Percentiles rank a stretch among this genome's conserved stretches.
phyloP scores from a whole-genome alignment of 23 tunicate species.

The Styela plicata region DNA sequence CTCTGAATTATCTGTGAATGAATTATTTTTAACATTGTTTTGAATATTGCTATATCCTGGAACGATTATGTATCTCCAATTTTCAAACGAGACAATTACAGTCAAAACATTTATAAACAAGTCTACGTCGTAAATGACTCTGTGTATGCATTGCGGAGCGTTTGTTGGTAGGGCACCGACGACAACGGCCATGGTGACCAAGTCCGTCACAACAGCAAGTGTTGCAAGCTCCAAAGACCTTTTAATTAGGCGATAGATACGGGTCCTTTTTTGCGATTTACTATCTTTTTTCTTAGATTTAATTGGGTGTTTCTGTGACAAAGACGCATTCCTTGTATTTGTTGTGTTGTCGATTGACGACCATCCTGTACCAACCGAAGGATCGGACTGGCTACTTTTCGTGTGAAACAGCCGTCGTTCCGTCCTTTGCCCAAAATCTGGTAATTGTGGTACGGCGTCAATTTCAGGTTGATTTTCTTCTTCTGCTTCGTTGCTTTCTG shows the following conservation, averaged over 20 bases:
- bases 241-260: background rate
- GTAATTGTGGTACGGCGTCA: background rate
- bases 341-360: background rate
- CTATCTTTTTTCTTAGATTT: background rate
- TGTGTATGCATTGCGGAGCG: conserved; percentile 6
- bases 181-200: background rate
- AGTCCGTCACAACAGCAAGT: background rate
- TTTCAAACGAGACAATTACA: conserved; percentile 1
- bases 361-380: background rate
- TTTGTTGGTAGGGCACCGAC: background rate
- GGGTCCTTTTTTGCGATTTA: background rate
- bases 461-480: background rate
- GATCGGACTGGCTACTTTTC: background rate
- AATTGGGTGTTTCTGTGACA: background rate
- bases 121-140: background rate
- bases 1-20: background rate
- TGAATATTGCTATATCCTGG: background rate
- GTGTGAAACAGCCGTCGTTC: background rate
- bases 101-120: conserved; percentile 1
- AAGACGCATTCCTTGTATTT: background rate
- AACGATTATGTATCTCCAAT: background rate
- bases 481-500: background rate
- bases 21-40: background rate
- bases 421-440: background rate
- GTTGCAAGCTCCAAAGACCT: background rate